Evolutionary conservation across 1,140 invertebrate species (phyloP), one percentile per base, ranked within the genome.

Genomic region (Ceratosolen fusciceps): DNA sequence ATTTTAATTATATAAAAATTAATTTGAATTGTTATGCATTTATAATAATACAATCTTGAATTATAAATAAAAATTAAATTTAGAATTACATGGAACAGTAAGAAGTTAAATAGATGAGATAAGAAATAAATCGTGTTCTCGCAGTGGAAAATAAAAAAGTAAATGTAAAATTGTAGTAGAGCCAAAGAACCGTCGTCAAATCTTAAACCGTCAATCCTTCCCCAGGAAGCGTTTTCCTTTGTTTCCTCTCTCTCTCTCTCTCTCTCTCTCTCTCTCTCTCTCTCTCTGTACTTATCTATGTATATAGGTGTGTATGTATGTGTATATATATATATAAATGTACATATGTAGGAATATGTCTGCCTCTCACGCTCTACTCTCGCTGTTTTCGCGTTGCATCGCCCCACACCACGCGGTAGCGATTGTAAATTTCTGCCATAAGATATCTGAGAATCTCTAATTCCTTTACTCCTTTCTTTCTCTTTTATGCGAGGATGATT

Each of bases 401-500:
- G 56, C 49, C 14, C 77, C 37, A 70, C 49, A n/a, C 54, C 65
- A 56, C 34, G 60, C 43, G n/a, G 74, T 67, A 76, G 74, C 62
- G 56, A 76, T 67, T 71, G 43, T 62, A 67, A 68, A 54, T 80
- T 82, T 29, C 49, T 43, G 12, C 47, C 52, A 67, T 73, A 73
- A 37, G 79, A 80, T 26, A 75, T 62, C 34, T 16, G 71, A 77
- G 73, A 75, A 68, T 74, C 67, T 79, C 43, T 62, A 76, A 34
- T 68, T 68, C 47, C 31, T 68, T 52, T 34, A 49, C 74, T 49
- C 58, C 31, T 29, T 76, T 54, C 31, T 68, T 34, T 67, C 75
- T 76, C 68, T 81, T 81, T 80, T 83, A 74, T 58, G 74, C 58
- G 54, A 52, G 39, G 80, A 83, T 85, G 80, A 85, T 85, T 84